Evolutionary conservation across 2,797 vertebrate species (phyloP).

Genomic region (Melanitta fusca): DNA sequence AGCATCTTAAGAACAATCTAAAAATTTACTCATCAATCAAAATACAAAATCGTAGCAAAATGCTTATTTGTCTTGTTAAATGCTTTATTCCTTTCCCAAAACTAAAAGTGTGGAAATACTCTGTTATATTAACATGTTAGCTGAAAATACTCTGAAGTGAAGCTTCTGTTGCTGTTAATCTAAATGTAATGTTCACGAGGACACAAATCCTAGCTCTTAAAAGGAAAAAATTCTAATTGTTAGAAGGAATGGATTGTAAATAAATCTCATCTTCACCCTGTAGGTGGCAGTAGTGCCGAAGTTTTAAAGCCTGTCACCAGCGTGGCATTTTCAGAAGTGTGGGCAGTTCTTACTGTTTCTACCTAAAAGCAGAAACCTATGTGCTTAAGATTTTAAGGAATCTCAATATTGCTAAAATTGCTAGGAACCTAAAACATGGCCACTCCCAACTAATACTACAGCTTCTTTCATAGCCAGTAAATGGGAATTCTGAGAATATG

Average conservation of each 20-base stretch:
- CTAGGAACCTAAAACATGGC: background rate
- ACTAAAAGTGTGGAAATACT: background rate
- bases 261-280: background rate
- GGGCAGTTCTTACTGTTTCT: background rate
- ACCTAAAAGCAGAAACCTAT: background rate
- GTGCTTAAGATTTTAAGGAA: background rate
- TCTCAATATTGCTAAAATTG: background rate
- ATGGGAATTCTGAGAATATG: background rate
- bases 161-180: background rate
- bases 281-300: slow-evolving; percentile 65
- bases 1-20: background rate
- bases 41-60: background rate
- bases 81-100: background rate
- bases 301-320: background rate
- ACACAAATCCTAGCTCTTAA: background rate
- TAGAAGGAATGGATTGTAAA: background rate
- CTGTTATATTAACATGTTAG: background rate
- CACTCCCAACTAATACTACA: background rate
- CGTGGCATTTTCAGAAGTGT: background rate
- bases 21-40: background rate
- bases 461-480: background rate
- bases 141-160: background rate
- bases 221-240: background rate
- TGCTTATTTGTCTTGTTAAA: background rate
- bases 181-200: background rate